Conservation (phyloP, 2,113 vertebrate species). For the Orycteropus afer region DNA sequence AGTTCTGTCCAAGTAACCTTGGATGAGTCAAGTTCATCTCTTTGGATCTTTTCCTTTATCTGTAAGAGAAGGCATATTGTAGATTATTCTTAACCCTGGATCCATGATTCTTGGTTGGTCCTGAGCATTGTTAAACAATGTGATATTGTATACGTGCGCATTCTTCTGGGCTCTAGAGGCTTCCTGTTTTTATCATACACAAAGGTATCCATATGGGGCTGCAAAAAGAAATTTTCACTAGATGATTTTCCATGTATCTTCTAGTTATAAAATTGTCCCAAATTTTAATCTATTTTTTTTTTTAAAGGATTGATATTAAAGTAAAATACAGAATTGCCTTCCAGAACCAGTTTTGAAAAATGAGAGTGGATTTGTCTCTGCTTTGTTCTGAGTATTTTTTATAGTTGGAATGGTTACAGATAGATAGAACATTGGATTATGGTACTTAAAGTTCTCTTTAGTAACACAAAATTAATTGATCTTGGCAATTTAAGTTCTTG, state of each 20-base stretch:
- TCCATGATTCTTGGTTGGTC: neutral
- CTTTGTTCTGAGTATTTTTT: slow-evolving; percentile 51
- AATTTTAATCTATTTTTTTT: no score
- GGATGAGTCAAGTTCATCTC: neutral
- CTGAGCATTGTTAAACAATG: neutral
- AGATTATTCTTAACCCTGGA: neutral
- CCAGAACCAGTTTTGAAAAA: slow-evolving; percentile 50
- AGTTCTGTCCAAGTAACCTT: neutral
- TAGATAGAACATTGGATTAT: neutral
- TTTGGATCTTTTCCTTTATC: neutral
- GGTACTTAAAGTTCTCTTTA: neutral
- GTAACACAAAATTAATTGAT: neutral
- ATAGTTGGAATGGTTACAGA: slow-evolving; percentile 24
- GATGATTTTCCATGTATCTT: slow-evolving; percentile 25
- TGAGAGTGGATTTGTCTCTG: neutral
- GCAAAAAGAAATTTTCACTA: neutral
- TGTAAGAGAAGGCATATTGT: slow-evolving; percentile 9
- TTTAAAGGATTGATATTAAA: neutral
- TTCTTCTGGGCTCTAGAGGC: neutral
- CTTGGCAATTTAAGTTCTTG: slow-evolving; percentile 33
- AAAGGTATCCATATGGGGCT: neutral
- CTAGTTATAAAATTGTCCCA: slow-evolving; percentile 4
- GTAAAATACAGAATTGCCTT: slow-evolving; percentile 11
- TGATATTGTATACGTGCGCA: neutral
- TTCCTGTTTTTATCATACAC: neutral